Conservation (phyloP, 2,797 vertebrate species). For the Lutra lutra region DNA sequence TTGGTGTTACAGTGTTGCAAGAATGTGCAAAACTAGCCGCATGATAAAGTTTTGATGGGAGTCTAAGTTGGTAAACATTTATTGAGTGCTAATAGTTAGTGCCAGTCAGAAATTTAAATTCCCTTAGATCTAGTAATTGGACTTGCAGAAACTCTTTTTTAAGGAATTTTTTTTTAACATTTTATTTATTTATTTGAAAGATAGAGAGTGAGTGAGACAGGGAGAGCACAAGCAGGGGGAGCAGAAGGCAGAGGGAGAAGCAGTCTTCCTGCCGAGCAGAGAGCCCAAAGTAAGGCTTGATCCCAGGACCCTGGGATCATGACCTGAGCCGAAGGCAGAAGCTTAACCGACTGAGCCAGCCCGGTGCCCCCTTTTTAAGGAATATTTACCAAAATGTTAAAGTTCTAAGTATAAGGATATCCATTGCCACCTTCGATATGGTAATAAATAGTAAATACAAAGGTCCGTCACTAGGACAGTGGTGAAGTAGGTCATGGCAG, state of each 20-base stretch:
- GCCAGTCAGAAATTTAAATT: neutral
- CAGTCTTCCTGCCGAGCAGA: too few relatives aligned
- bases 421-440: neutral
- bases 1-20: neutral
- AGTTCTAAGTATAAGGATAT: neutral
- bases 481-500: neutral
- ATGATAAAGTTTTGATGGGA: neutral
- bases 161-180: neutral
- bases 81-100: neutral
- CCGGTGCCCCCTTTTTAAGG: too few relatives aligned
- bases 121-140: neutral
- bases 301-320: neutral
- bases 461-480: neutral
- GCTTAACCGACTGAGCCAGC: too few relatives aligned
- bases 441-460: rapidly evolving
- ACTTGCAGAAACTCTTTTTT: neutral
- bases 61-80: neutral
- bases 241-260: neutral
- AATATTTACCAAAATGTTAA: neutral
- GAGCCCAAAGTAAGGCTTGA: neutral
- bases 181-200: neutral
- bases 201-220: neutral
- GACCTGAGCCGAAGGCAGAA: neutral
- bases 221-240: too few relatives aligned
- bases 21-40: too few relatives aligned